Conservation (phyloP, 2,113 vertebrate species). For the Chloroceryle aenea region DNA sequence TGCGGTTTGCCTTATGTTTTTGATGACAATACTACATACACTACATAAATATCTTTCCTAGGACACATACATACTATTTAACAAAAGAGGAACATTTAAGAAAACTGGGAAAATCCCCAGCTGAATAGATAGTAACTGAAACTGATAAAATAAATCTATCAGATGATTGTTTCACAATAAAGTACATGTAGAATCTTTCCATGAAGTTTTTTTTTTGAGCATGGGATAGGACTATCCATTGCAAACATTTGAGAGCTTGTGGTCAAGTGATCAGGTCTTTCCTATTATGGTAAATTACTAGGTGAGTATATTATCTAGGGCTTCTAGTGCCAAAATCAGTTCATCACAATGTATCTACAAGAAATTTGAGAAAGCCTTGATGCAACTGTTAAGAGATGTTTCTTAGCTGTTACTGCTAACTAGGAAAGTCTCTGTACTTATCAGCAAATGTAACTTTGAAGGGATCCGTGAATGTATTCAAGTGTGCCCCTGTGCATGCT, state of each 20-base stretch:
- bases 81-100: neutral
- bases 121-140: neutral
- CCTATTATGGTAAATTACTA: neutral
- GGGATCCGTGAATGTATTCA: neutral
- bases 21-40: neutral
- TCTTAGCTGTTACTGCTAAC: neutral
- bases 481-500: neutral
- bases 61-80: neutral
- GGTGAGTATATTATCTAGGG: neutral
- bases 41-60: neutral
- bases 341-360: neutral
- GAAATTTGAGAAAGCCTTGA: neutral
- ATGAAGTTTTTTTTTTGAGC: neutral
- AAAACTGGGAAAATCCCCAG: neutral
- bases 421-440: neutral
- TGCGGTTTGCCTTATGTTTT: neutral
- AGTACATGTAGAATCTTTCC: neutral
- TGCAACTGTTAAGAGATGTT: neutral
- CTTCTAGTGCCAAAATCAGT: neutral
- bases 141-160: neutral
- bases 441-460: neutral
- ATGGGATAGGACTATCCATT: neutral
- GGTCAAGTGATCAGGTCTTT: neutral
- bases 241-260: neutral
- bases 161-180: neutral